Percentiles rank a stretch among this genome's conserved stretches.
These are phyloP conservation scores for Procambarus clarkii DNA, from an alignment of 1,140 invertebrate genomes.

Conservation along the genomic window DNA sequence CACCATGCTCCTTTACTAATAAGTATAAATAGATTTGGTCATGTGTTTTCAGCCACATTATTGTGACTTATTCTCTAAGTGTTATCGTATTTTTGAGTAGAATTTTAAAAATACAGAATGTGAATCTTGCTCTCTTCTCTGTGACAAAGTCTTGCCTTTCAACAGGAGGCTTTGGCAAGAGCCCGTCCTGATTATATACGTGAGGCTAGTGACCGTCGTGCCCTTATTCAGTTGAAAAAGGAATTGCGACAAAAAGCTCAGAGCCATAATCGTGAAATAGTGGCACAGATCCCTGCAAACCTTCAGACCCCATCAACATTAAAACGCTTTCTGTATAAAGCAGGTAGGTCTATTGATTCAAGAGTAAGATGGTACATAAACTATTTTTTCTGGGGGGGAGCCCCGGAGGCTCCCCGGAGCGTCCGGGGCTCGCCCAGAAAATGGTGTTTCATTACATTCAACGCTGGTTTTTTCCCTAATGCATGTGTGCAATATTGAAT, in stretches of 20 bases:
- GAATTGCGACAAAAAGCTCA: slow-evolving; percentile 50
- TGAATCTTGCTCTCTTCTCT: no score
- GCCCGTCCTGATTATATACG: slow-evolving; percentile 50
- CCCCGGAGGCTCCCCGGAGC: no score
- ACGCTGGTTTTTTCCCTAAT: no score
- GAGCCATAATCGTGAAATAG: slow-evolving; percentile 43
- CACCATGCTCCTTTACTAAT: no score
- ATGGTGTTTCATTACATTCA: no score
- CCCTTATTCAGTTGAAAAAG: slow-evolving; percentile 53
- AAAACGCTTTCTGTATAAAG: slow-evolving; percentile 52
- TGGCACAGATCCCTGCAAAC: slow-evolving; percentile 53
- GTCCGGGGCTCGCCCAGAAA: no score
- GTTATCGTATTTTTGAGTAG: not conserved
- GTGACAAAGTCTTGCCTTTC: not conserved
- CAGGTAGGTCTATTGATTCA: slow-evolving; percentile 19
- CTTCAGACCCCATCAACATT: slow-evolving; percentile 59
- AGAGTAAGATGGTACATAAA: no score
- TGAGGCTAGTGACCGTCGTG: slow-evolving; percentile 40
- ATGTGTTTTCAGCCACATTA: no score
- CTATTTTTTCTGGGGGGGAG: no score
- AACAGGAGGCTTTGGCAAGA: slow-evolving; percentile 47
- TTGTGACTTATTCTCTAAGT: not conserved
- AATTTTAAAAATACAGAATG: no score
- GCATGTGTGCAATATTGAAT: no score
- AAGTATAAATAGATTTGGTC: no score